phyloP scores from a whole-genome alignment of 2,113 vertebrate genomes.

The Beaufortia kweichowensis region DNA sequence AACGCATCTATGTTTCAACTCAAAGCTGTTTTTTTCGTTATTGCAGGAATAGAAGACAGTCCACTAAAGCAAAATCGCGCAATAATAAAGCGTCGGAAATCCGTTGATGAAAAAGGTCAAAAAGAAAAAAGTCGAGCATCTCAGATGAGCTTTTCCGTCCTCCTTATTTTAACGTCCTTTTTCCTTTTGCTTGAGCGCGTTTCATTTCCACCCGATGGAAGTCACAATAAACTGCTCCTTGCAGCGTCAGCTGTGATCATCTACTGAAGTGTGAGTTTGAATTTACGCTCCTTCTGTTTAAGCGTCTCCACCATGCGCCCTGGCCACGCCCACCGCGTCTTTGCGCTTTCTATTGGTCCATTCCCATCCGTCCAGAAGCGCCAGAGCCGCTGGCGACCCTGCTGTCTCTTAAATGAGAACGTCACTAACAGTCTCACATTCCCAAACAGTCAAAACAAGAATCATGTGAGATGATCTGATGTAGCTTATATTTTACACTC shows the following conservation, averaged over 20 bases:
- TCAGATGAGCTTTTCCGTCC: background rate
- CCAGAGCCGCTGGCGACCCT: background rate
- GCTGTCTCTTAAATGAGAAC: conserved; percentile 5
- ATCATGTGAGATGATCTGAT: conserved; percentile 15
- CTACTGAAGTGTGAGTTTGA: conserved; percentile 74
- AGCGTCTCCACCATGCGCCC: conserved; percentile 74
- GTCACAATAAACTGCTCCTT: background rate
- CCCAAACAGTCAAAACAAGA: conserved; percentile 33
- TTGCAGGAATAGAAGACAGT: conserved; percentile 11
- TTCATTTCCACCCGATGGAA: conserved; percentile 16
- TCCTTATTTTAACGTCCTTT: conserved; percentile 22
- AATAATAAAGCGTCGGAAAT: conserved; percentile 2
- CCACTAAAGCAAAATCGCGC: background rate
- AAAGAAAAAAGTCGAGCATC: conserved; percentile 31
- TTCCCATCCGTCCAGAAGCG: conserved; percentile 1
- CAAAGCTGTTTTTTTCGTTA: background rate
- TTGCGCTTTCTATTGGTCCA: conserved; percentile 65
- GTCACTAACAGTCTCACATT: conserved; percentile 25
- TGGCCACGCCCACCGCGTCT: conserved; percentile 65
- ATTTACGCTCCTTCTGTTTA: conserved; percentile 85
- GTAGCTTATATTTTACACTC: background rate
- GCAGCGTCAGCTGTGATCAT: conserved; percentile 1
- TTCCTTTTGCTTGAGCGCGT: conserved; percentile 2
- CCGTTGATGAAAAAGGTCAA: conserved; percentile 24
- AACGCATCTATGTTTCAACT: conserved; percentile 47